phyloP scores from a whole-genome alignment of 2,797 vertebrate genomes.

The Knipowitschia caucasica region DNA sequence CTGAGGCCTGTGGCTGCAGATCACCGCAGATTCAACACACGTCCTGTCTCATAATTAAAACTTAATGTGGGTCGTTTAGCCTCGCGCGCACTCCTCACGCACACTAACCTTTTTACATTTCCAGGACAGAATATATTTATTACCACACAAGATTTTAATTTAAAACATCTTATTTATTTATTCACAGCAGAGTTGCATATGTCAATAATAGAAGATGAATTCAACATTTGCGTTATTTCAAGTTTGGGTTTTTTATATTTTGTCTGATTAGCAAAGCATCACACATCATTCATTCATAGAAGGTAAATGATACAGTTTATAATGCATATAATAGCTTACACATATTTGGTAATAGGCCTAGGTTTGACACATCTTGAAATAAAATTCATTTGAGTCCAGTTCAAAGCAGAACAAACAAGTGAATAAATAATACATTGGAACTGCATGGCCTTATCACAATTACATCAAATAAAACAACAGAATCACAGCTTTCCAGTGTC shows the following conservation, averaged over 20 bases:
- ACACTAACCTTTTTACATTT: slow-evolving; percentile 13
- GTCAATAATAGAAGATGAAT: not conserved
- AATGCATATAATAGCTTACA: no score
- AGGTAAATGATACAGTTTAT: not conserved
- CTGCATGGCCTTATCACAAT: not conserved
- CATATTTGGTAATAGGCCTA: no score
- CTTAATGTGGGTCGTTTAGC: slow-evolving; percentile 84
- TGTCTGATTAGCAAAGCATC: not conserved
- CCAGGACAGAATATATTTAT: not conserved
- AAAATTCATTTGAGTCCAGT: no score
- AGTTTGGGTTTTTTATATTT: not conserved
- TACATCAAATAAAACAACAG: not conserved
- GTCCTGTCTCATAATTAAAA: slow-evolving; percentile 83
- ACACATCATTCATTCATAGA: not conserved
- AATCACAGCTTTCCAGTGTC: not conserved
- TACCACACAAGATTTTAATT: not conserved
- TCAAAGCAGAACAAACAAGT: not conserved
- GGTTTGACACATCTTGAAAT: no score
- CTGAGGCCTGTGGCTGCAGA: slow-evolving; percentile 31
- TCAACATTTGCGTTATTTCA: not conserved
- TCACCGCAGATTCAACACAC: slow-evolving; percentile 76
- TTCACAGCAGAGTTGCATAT: not conserved
- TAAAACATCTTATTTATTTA: not conserved
- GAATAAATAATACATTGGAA: not conserved
- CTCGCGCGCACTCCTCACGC: slow-evolving; percentile 25